phyloP scores from a whole-genome alignment of 2,113 vertebrate species.

The Henicopernis longicauda region DNA sequence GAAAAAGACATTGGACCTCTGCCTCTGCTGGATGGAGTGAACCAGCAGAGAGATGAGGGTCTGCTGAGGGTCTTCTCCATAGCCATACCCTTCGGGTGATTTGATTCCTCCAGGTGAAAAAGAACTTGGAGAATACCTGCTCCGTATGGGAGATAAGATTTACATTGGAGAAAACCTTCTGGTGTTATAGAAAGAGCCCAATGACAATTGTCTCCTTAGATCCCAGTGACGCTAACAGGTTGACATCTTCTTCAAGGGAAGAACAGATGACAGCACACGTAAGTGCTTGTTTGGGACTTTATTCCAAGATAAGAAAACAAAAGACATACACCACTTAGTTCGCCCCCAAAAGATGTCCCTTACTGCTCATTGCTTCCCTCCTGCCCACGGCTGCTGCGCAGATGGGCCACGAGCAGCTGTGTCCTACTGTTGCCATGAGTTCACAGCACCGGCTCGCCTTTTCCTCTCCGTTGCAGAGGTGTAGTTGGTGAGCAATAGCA shows the following conservation, averaged over 20 bases:
- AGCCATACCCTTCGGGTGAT: neutral
- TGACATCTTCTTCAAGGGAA: neutral
- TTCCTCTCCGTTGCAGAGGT: neutral
- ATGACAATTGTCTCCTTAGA: neutral
- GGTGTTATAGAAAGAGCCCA: neutral
- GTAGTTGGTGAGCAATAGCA: neutral
- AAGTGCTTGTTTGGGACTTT: neutral
- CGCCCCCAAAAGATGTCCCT: neutral
- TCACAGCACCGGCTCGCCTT: neutral
- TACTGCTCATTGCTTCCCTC: neutral
- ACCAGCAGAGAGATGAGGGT: neutral
- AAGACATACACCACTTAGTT: neutral
- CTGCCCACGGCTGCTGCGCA: neutral
- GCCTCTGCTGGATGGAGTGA: neutral
- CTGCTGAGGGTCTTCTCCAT: neutral
- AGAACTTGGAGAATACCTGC: neutral
- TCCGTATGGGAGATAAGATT: neutral
- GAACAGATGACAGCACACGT: neutral
- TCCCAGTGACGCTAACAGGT: neutral
- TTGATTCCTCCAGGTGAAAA: neutral
- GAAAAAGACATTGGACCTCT: neutral
- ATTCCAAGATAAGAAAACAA: neutral
- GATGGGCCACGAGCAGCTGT: fast-evolving
- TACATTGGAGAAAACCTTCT: neutral
- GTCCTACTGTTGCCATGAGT: fast-evolving